These are phyloP conservation scores for Pycnomerus fuliginosus DNA, from an alignment of 2,888 invertebrate species.

Conservation along the genomic window DNA sequence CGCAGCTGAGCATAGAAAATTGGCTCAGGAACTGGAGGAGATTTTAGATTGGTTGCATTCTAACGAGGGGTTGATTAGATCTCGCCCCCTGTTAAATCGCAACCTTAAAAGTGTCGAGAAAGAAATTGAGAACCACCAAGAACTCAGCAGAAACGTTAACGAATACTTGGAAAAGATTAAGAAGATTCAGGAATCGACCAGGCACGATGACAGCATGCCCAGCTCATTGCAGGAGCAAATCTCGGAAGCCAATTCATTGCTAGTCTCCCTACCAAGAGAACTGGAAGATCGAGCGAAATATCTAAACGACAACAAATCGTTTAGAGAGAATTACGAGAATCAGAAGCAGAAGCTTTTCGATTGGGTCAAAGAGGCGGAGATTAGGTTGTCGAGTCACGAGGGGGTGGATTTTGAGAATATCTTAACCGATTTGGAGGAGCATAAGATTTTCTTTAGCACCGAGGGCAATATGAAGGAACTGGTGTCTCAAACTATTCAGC, in stretches of 20 bases:
- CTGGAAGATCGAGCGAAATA: constrained; percentile 80
- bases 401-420: constrained; percentile 89
- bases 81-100: constrained; percentile 77
- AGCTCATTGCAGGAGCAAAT: constrained; percentile 79
- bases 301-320: constrained; percentile 72
- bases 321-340: constrained; percentile 74
- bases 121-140: constrained; percentile 75
- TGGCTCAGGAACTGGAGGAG: constrained; percentile 78
- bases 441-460: constrained; percentile 81
- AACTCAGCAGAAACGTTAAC: constrained; percentile 68
- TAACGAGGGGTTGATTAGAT: constrained; percentile 78
- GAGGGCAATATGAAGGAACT: constrained; percentile 76
- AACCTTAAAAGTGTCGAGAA: constrained; percentile 77
- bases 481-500: constrained; percentile 78
- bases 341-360: constrained; percentile 75
- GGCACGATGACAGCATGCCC: constrained; percentile 77
- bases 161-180: constrained; percentile 62
- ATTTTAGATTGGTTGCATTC: constrained; percentile 81
- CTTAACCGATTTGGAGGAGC: constrained; percentile 78
- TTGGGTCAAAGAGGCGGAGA: constrained; percentile 83
- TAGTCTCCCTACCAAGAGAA: constrained; percentile 76
- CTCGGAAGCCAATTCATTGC: constrained; percentile 78
- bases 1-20: constrained; percentile 83
- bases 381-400: constrained; percentile 72
- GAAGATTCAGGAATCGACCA: constrained; percentile 69